phyloP scores from a whole-genome alignment of 2,888 invertebrate species.

The Drosophila niveifrons region DNA sequence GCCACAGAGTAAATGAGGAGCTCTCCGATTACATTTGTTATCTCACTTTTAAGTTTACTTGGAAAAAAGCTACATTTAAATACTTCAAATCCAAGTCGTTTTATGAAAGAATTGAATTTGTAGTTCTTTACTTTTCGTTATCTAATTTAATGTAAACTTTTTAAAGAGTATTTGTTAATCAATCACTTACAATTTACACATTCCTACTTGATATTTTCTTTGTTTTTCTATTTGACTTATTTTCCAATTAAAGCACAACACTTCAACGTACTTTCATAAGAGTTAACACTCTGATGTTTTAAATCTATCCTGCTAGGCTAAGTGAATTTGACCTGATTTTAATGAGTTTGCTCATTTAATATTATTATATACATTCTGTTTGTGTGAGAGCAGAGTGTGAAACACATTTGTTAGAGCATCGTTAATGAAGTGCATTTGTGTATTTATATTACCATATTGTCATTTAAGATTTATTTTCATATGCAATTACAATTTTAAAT shows the following conservation, averaged over 20 bases:
- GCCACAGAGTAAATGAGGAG: neutral
- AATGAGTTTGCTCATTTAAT: conserved; percentile 6
- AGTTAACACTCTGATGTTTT: neutral
- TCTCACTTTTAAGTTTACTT: too few relatives aligned
- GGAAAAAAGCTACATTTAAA: too few relatives aligned
- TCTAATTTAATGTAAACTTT: too few relatives aligned
- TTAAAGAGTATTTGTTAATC: neutral
- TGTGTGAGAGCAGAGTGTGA: conserved; percentile 10
- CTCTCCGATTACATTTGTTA: neutral
- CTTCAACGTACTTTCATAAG: neutral
- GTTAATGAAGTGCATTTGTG: conserved; percentile 40
- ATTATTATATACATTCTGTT: neutral
- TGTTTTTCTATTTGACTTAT: neutral
- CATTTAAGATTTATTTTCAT: conserved; percentile 60
- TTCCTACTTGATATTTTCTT: neutral
- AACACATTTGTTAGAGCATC: conserved; percentile 24
- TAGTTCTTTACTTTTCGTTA: too few relatives aligned
- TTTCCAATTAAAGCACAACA: neutral
- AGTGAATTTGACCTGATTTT: conserved; percentile 19
- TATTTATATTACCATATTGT: conserved; percentile 33
- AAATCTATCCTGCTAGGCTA: neutral
- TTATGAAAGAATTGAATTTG: too few relatives aligned
- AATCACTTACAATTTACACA: neutral
- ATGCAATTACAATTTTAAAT: conserved; percentile 75
- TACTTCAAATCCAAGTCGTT: too few relatives aligned